Evolutionary conservation across 2,113 vertebrate species (phyloP).

Genomic region (Elachura formosa): DNA sequence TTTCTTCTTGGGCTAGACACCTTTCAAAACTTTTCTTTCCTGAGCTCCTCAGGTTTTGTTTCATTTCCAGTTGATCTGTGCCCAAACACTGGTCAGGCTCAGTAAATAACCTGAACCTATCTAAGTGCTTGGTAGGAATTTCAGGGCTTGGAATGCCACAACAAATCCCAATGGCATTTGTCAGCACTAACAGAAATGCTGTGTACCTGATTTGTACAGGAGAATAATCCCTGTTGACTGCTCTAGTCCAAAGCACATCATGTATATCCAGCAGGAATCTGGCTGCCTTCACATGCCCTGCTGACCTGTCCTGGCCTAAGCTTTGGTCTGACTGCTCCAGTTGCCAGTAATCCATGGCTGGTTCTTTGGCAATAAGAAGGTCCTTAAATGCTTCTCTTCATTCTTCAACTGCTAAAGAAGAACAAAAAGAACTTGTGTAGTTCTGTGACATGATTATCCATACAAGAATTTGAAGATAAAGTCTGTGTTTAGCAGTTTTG

Average conservation of each 20-base stretch:
- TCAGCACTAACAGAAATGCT: not conserved
- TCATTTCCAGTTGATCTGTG: not conserved
- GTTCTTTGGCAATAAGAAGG: not conserved
- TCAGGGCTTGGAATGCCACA: not conserved
- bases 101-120: not conserved
- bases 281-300: not conserved
- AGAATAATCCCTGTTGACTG: not conserved
- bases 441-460: not conserved
- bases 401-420: not conserved
- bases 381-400: not conserved
- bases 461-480: not conserved
- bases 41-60: fast-evolving
- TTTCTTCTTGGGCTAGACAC: not conserved
- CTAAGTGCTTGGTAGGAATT: not conserved
- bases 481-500: not conserved
- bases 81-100: not conserved
- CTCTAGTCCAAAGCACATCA: not conserved
- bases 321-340: not conserved
- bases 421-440: not conserved
- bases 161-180: not conserved
- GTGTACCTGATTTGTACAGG: not conserved
- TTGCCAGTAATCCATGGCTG: not conserved
- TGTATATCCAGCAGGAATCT: fast-evolving
- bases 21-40: not conserved
- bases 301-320: not conserved